Evolutionary conservation across 2,888 invertebrate species (phyloP).

Genomic region (Pristionchus fissidentatus): DNA sequence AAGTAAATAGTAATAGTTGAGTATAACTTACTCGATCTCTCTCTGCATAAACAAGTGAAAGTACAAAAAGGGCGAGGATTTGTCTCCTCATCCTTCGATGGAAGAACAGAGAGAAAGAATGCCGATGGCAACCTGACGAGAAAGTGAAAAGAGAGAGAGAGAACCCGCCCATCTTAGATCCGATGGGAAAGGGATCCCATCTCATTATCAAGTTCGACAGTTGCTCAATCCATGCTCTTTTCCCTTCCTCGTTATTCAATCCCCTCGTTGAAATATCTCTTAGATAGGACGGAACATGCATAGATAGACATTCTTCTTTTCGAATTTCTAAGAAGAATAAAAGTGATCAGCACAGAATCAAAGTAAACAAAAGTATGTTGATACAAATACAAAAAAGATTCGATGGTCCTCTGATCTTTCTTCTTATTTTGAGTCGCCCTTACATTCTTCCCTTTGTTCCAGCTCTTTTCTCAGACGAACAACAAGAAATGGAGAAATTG

Average conservation of each 20-base stretch:
- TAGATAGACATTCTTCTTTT: neutral
- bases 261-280: constrained; percentile 21
- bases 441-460: neutral
- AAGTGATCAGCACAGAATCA: neutral
- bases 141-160: constrained; percentile 21
- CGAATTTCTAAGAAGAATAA: neutral
- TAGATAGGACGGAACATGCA: neutral
- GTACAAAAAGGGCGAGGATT: neutral
- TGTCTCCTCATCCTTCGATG: neutral
- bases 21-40: constrained; percentile 41
- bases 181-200: neutral
- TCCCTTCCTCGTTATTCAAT: constrained; percentile 35
- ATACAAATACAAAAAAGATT: neutral
- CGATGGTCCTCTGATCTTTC: neutral
- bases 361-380: neutral
- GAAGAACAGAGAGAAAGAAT: neutral
- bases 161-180: constrained; percentile 6
- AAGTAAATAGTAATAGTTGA: neutral
- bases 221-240: constrained; percentile 9
- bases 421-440: neutral
- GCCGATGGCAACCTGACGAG: neutral
- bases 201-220: constrained; percentile 47
- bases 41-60: constrained; percentile 1
- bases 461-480: neutral
- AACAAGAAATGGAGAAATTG: constrained; percentile 30